Percentiles rank a stretch among this genome's conserved stretches.
Evolutionary conservation across 2,888 invertebrate genomes (phyloP).

Genomic region (Athalia cordata): DNA sequence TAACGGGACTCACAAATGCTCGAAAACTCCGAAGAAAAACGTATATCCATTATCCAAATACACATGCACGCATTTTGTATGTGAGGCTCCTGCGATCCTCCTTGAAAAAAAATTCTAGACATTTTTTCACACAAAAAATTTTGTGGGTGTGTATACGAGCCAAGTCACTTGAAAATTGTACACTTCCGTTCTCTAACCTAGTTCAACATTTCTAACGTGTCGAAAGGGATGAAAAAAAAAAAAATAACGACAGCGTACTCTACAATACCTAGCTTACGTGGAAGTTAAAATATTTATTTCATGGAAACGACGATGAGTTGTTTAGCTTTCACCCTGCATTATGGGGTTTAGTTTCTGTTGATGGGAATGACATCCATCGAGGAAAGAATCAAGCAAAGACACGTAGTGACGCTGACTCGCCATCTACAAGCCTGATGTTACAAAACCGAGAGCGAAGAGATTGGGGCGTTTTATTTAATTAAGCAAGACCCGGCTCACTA

Average conservation of each 20-base stretch:
- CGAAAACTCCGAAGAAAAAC: constrained; percentile 22
- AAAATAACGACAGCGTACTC: not conserved
- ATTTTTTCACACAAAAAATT: not conserved
- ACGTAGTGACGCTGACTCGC: constrained; percentile 56
- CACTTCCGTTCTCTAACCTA: not conserved
- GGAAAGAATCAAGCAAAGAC: constrained; percentile 52
- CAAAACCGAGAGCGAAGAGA: constrained; percentile 59
- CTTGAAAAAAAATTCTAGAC: constrained; percentile 4
- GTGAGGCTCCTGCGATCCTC: not conserved
- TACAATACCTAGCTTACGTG: not conserved
- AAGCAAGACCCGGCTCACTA: constrained; percentile 60
- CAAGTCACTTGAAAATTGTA: not conserved
- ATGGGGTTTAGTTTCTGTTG: constrained; percentile 36
- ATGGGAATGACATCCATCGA: constrained; percentile 48
- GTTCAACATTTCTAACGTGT: not conserved
- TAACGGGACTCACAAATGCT: constrained; percentile 26
- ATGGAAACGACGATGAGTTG: constrained; percentile 15
- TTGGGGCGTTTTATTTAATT: constrained; percentile 69
- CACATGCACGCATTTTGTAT: constrained; percentile 1
- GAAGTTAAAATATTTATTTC: constrained; percentile 22
- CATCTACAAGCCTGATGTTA: constrained; percentile 55
- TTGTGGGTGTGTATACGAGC: not conserved
- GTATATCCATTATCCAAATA: constrained; percentile 17
- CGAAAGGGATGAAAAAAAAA: not conserved
- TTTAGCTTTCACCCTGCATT: constrained; percentile 8